Base-by-base conservation (phyloP, 2,113 vertebrate species). In the Eudyptes chrysolophus region DNA sequence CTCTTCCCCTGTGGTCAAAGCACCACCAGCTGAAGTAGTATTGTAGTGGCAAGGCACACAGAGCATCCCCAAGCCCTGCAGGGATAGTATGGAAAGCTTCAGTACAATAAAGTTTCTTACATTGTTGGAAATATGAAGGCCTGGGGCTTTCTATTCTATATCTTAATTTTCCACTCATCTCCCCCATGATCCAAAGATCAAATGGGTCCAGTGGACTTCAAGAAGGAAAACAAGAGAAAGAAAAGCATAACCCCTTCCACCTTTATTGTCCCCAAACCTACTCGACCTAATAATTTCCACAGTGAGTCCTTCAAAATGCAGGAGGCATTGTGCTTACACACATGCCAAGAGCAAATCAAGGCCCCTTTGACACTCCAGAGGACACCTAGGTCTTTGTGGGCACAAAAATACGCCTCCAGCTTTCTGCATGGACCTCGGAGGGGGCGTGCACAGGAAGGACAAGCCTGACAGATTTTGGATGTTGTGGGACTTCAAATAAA, bases 351-450 rank as follows among this genome's bases (percentile, higher is more conserved):
- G 18, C 34, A 51, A 58, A 42, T 18, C 49, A n/a, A 74, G 27
- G 21, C 4, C 36, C 44, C 57, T n/a, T 24, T 26, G 44, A 22
- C 24, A 11, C 40, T 51, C 36, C 29, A 62, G 70, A 57, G n/a
- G 8, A 54, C 65, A 30, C 11, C n/a, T 36, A 55, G 48, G 21
- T 22, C 29, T 52, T 27, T 42, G 16, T 6, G 71, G 40, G 25
- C 36, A 86, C 62, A 60, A 61, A 32, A 3, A 3, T 1, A 27
- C 29, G n/a, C 26, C 65, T 61, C 18, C 81, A 75, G 61, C 34
- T 46, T 49, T 48, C 34, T 5, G 1, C 36, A 32, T 0, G 0
- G 36, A 21, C 66, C 86, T 36, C 0, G 0, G 25, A 72, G 55
- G 13, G 13, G 13, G 0, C 11, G 24, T 21, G 68, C 51, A 11